phyloP scores from a whole-genome alignment of 64 coral and sea anemone species.

The Cladopsammia gracilis region DNA sequence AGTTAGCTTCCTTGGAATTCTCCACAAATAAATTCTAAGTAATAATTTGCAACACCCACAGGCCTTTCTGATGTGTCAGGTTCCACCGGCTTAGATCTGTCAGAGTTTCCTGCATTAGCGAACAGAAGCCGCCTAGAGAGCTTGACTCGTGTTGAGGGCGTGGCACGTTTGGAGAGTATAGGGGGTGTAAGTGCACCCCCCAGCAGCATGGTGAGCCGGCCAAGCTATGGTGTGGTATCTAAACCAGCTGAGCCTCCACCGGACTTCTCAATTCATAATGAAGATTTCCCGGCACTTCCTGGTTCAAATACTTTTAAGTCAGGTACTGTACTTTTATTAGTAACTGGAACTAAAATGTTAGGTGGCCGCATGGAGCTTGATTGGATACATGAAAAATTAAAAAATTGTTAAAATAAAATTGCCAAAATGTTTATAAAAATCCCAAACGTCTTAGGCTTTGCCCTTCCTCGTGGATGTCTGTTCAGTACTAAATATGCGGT shows the following conservation, averaged over 20 bases:
- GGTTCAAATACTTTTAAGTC: slow-evolving; percentile 83
- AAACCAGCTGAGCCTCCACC: slow-evolving; percentile 95
- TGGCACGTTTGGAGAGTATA: slow-evolving; percentile 41
- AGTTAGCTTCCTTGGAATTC: too few species aligned
- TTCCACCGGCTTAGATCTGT: slow-evolving; percentile 74
- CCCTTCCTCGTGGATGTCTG: too few species aligned
- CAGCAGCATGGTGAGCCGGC: slow-evolving; percentile 59
- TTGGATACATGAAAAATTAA: too few species aligned
- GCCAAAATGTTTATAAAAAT: too few species aligned
- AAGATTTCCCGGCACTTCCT: slow-evolving; percentile 96
- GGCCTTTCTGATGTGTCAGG: slow-evolving; percentile 35
- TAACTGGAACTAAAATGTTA: not conserved
- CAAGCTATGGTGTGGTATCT: slow-evolving; percentile 90
- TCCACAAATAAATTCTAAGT: not conserved
- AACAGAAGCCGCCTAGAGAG: slow-evolving; percentile 66
- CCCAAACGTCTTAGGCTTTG: too few species aligned
- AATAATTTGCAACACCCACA: not conserved
- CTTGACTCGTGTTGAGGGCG: slow-evolving; percentile 38
- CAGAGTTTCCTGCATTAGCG: slow-evolving; percentile 79
- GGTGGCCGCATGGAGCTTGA: too few species aligned
- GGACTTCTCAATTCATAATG: slow-evolving; percentile 95
- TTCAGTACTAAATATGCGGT: too few species aligned
- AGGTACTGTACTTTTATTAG: slow-evolving; percentile 45
- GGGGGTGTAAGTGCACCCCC: slow-evolving; percentile 56
- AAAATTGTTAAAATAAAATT: too few species aligned